A percentile compares a stretch with the other conserved stretches of the same genome.
These are phyloP conservation scores for Tamandua tetradactyla DNA, from an alignment of 2,797 vertebrate species.

Conservation along the genomic window DNA sequence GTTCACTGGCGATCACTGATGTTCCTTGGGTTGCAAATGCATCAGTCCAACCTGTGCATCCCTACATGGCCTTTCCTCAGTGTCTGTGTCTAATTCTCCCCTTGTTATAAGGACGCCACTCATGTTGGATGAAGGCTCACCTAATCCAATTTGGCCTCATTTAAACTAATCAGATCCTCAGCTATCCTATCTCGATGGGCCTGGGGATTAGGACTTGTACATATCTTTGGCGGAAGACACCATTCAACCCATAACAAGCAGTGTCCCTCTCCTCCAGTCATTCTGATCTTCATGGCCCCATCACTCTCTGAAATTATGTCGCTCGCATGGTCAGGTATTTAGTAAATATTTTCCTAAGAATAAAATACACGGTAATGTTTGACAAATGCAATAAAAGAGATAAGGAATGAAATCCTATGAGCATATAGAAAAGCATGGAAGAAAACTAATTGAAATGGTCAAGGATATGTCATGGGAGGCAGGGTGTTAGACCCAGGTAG, in stretches of 20 bases:
- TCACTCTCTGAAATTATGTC: not conserved
- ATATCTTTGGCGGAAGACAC: too few relatives aligned
- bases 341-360: not conserved
- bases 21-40: too few relatives aligned
- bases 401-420: not conserved
- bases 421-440: not conserved
- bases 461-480: not conserved
- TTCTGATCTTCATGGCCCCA: not conserved
- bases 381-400: not conserved
- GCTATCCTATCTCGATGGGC: too few relatives aligned
- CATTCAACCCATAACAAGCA: not conserved
- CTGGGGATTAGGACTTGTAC: too few relatives aligned
- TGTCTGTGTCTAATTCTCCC: too few relatives aligned
- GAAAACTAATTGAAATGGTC: not conserved
- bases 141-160: too few relatives aligned
- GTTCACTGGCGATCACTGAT: too few relatives aligned
- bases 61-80: too few relatives aligned
- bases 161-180: too few relatives aligned
- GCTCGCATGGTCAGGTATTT: not conserved
- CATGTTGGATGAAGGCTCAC: too few relatives aligned
- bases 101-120: too few relatives aligned
- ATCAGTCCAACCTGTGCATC: too few relatives aligned
- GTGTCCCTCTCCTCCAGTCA: not conserved
- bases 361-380: not conserved
- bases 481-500: not conserved